Conservation (phyloP, 2,797 vertebrate genomes). For the Nannoperca obscura region DNA sequence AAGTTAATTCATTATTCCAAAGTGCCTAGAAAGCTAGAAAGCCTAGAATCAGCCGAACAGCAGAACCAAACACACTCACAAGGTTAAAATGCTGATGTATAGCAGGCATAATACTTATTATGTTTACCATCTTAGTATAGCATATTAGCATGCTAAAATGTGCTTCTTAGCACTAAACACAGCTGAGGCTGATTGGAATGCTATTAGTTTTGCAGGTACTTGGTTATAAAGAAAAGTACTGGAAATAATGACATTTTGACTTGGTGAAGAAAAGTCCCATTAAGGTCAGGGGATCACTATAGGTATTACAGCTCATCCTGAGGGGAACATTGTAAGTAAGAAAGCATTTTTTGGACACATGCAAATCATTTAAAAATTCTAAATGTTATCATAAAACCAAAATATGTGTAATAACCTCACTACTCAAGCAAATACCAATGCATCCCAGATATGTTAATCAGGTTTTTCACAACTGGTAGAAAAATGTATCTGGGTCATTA, state of each 20-base stretch:
- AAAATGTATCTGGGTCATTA: conserved; percentile 53
- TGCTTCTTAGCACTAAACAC: too few species aligned
- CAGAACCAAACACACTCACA: neutral
- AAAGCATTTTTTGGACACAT: neutral
- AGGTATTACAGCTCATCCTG: too few species aligned
- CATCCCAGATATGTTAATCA: conserved; percentile 39
- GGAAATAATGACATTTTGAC: too few species aligned
- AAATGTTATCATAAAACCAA: neutral
- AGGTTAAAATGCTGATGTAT: neutral
- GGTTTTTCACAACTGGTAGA: conserved; percentile 31
- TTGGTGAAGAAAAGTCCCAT: too few species aligned
- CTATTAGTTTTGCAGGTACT: too few species aligned
- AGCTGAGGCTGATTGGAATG: too few species aligned
- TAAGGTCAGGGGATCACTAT: too few species aligned
- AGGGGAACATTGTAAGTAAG: too few species aligned
- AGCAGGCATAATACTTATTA: neutral
- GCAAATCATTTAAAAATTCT: neutral
- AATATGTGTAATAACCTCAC: neutral
- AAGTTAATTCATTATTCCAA: neutral
- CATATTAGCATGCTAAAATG: too few species aligned
- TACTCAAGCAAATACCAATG: neutral
- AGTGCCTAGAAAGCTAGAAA: neutral
- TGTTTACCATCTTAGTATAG: neutral
- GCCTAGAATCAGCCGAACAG: too few species aligned
- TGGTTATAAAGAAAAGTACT: too few species aligned